Evolutionary conservation across 2,888 invertebrate species (phyloP).

Genomic region (Tenthredo livida): DNA sequence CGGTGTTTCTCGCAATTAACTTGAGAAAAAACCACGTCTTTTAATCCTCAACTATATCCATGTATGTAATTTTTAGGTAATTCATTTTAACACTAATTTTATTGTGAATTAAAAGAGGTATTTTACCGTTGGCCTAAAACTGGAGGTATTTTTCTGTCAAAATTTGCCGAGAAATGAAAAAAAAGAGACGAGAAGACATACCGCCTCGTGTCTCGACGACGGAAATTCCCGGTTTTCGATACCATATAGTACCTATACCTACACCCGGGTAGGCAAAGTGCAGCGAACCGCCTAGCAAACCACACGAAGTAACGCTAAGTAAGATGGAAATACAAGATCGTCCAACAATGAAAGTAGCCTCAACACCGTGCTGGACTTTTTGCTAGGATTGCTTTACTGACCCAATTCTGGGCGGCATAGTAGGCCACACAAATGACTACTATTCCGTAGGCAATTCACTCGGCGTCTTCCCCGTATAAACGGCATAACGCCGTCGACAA

Average conservation of each 20-base stretch:
- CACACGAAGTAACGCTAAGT: slow-evolving; percentile 38
- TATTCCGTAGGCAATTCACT: slow-evolving; percentile 47
- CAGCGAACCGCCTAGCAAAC: slow-evolving; percentile 30
- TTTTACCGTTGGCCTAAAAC: neutral
- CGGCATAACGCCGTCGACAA: slow-evolving; percentile 3
- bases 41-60: neutral
- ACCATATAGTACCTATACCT: neutral
- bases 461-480: neutral
- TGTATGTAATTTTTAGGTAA: neutral
- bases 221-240: slow-evolving; percentile 25
- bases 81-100: neutral
- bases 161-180: neutral
- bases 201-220: neutral
- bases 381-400: slow-evolving; percentile 72
- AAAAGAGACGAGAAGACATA: neutral
- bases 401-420: slow-evolving; percentile 73
- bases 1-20: slow-evolving; percentile 21
- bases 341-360: slow-evolving; percentile 76
- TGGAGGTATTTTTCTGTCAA: neutral
- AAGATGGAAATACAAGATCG: slow-evolving; percentile 47
- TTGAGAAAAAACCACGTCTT: neutral
- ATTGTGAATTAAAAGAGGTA: neutral
- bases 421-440: slow-evolving; percentile 67
- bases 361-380: slow-evolving; percentile 69
- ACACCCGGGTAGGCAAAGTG: slow-evolving; percentile 17